Conservation (phyloP, 1,140 invertebrate genomes). For the Hylaeus anthracinus region DNA sequence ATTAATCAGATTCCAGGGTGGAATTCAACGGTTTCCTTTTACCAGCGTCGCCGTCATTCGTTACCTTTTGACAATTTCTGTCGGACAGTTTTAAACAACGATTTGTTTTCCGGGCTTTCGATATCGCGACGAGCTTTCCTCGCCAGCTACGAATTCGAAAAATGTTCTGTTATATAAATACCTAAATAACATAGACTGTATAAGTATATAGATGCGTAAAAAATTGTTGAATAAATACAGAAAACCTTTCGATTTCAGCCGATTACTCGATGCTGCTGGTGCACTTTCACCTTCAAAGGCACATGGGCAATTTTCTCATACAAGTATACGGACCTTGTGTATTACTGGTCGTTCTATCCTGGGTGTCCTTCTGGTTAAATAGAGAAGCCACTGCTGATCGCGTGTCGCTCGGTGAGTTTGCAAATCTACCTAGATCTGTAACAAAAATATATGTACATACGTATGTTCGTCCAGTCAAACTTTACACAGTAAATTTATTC, state of each 20-base stretch:
- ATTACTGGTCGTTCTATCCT: constrained; percentile 92
- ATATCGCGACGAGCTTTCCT: too few relatives aligned
- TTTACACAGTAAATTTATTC: too few relatives aligned
- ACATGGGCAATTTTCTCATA: constrained; percentile 94
- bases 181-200: too few relatives aligned
- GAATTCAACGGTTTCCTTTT: not conserved
- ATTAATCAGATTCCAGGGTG: not conserved
- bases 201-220: not conserved
- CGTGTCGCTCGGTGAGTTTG: constrained; percentile 87
- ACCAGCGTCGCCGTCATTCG: too few relatives aligned
- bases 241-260: constrained; percentile 77
- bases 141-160: too few relatives aligned
- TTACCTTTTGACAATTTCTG: too few relatives aligned
- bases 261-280: constrained; percentile 90
- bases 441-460: too few relatives aligned
- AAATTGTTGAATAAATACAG: not conserved
- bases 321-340: constrained; percentile 94
- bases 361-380: constrained; percentile 96
- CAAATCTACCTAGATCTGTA: not conserved
- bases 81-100: too few relatives aligned
- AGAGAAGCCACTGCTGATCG: constrained; percentile 93
- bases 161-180: too few relatives aligned
- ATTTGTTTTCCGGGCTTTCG: too few relatives aligned
- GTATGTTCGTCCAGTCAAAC: too few relatives aligned
- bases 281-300: constrained; percentile 90